Base-by-base conservation (phyloP, 2,888 invertebrate genomes). In the Mimas tiliae region DNA sequence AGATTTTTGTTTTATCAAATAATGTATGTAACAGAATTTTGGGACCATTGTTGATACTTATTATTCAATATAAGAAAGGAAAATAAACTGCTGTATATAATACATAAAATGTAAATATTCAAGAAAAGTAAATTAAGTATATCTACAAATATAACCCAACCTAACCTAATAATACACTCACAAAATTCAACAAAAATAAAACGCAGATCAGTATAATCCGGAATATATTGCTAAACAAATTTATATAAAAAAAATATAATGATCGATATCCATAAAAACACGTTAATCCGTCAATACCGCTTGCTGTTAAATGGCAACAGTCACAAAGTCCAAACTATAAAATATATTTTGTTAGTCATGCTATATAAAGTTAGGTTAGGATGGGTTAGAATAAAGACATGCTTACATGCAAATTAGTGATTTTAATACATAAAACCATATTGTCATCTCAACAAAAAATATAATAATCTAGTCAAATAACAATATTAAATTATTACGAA, bases 311-410 rank as follows among this genome's bases (percentile, higher is more conserved):
- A 27, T 27, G 27, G 4, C 27, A 27, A n/a, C n/a, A n/a, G n/a
- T n/a, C n/a, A n/a, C n/a, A n/a, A n/a, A 27, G 27, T 27, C 27
- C 27, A 4, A 4, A 27, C 27, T 27, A 27, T 27, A 27, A 27
- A 27, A 27, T 48, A 48, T 48, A 6, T 48, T 16, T 19, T 42
- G 19, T 58, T 42, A 58, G 16, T 58, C 27, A 27, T 11, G 19
- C 11, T 9, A 42, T 12, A 1, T 12, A 38, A 21, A 1, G 16
- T 58, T 58, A 58, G 42, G 58, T 58, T 58, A 58, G 42, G 42
- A 16, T 42, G 58, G 19, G 58, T 58, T 58, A 58, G 42, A 21
- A 21, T 51, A 38, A 38, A n/a, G 27, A 58, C 58, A 58, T 58
- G 58, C 58, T 42, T 27, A 9, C 58, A 42, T 58, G 58, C 58